A percentile compares a stretch with the other conserved stretches of the same genome.
Conservation (phyloP, 1,140 invertebrate species). For the Trinorchestia longiramus region DNA sequence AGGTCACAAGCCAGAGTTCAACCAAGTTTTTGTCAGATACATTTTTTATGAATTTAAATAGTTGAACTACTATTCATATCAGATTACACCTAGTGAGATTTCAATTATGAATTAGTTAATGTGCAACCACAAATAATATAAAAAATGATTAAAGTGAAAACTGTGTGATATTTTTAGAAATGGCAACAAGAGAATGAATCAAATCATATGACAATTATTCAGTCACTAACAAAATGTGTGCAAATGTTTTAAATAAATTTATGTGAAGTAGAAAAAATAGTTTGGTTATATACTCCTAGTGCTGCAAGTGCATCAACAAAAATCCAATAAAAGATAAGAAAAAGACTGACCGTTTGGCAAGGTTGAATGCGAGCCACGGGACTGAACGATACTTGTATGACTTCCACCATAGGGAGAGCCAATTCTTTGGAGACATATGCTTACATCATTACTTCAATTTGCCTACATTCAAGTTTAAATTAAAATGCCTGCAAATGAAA, state of each 20-base stretch:
- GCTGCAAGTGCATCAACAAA: background rate
- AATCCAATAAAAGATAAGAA: background rate
- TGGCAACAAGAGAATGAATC: background rate
- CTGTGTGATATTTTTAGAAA: background rate
- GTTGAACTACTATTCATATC: background rate
- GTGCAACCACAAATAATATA: background rate
- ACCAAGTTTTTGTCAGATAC: background rate
- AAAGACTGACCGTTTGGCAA: conserved; percentile 41
- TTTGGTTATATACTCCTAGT: no score
- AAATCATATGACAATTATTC: background rate
- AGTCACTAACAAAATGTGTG: background rate
- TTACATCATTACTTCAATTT: background rate
- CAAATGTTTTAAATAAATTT: background rate
- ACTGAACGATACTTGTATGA: conserved; percentile 45
- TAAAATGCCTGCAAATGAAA: background rate
- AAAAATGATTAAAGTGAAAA: background rate
- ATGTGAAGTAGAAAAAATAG: background rate
- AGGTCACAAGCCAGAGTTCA: background rate
- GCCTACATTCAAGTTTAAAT: background rate
- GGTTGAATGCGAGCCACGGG: conserved; percentile 32
- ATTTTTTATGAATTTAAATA: background rate
- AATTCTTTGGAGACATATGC: conserved; percentile 1
- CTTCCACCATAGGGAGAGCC: conserved; percentile 14
- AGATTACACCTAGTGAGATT: background rate
- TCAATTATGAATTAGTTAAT: background rate